A percentile compares a stretch with the other conserved stretches of the same genome.
Conservation (phyloP, 2,888 invertebrate genomes). For the Craniophora ligustri region DNA sequence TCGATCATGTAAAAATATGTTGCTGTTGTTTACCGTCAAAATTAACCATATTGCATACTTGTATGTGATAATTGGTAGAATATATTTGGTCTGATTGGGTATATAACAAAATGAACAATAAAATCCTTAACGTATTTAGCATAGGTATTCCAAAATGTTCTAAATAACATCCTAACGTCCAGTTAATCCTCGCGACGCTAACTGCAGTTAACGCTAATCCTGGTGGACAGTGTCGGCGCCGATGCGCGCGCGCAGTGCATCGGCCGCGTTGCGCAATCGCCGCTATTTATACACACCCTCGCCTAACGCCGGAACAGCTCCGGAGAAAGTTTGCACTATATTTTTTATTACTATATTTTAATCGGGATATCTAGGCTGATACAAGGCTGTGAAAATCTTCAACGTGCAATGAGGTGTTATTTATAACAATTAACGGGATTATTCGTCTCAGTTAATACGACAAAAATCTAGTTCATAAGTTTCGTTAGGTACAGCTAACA, state of each 20-base stretch:
- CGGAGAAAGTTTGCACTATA: constrained; percentile 57
- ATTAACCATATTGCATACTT: constrained; percentile 3
- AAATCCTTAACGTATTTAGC: background rate
- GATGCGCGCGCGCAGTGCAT: constrained; percentile 61
- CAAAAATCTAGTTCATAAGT: too few species aligned
- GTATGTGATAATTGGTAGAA: background rate
- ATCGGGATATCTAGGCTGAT: constrained; percentile 25
- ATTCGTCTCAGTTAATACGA: too few species aligned
- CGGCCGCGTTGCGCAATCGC: constrained; percentile 69
- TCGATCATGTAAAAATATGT: constrained; percentile 50
- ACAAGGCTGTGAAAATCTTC: too few species aligned
- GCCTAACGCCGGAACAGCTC: constrained; percentile 58
- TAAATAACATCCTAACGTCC: background rate
- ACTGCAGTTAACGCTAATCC: constrained; percentile 35
- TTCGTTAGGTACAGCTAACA: too few species aligned
- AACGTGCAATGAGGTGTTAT: too few species aligned
- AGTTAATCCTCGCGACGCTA: constrained; percentile 17
- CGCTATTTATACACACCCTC: constrained; percentile 65
- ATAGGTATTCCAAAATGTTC: background rate
- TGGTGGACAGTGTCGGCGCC: constrained; percentile 31
- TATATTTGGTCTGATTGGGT: too few species aligned
- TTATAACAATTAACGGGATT: too few species aligned
- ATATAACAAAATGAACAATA: background rate
- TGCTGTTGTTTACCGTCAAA: constrained; percentile 14
- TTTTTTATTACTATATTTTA: constrained; percentile 36